A percentile compares a stretch with the other conserved stretches of the same genome.
phyloP scores from a whole-genome alignment of 2,797 vertebrate genomes.

The Sternarchorhynchus goeldii region DNA sequence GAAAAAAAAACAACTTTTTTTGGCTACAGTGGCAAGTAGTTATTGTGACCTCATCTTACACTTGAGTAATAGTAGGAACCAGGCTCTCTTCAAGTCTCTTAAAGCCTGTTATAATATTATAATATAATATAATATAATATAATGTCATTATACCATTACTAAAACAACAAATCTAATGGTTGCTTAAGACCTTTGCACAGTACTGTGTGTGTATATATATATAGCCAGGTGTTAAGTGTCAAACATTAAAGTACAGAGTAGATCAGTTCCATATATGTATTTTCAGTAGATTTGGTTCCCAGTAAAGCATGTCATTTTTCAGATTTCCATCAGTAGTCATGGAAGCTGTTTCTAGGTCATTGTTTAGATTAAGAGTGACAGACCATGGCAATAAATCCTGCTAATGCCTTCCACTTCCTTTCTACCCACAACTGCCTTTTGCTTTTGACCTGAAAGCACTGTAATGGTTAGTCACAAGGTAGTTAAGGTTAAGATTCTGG shows the following conservation, averaged over 20 bases:
- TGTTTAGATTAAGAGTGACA: slow-evolving; percentile 21
- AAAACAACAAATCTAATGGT: no score
- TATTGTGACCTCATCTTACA: no score
- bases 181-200: no score
- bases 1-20: no score
- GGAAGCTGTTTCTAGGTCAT: slow-evolving; percentile 34
- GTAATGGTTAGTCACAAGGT: slow-evolving; percentile 20
- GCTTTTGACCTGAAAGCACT: slow-evolving; percentile 8
- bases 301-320: slow-evolving; percentile 1
- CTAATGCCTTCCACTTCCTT: slow-evolving; percentile 31
- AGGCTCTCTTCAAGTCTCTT: no score
- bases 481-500: slow-evolving; percentile 25
- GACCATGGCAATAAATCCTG: slow-evolving; percentile 22
- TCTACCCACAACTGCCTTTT: slow-evolving; percentile 16
- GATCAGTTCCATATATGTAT: no score
- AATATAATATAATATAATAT: no score
- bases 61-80: no score
- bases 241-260: neutral
- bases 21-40: no score
- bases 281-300: neutral
- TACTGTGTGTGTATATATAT: no score
- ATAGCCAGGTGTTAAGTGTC: neutral
- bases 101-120: no score
- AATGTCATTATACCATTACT: no score
- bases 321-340: slow-evolving; percentile 19